Evolutionary conservation across 2,113 vertebrate genomes (phyloP).

Genomic region (Gasterosteus aculeatus): DNA sequence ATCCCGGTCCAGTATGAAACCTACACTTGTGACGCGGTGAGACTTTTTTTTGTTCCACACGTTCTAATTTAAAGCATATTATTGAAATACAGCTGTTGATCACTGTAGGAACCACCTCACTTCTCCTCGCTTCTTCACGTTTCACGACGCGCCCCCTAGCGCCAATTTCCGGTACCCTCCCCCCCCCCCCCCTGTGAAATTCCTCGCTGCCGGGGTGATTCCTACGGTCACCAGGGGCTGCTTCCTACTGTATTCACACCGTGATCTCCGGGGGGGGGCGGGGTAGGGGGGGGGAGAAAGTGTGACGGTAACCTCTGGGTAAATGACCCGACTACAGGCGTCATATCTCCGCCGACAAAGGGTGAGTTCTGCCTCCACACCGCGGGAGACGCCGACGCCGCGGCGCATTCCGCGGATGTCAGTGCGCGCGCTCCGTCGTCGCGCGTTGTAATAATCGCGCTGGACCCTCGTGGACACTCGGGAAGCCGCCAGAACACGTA

Average conservation of each 20-base stretch:
- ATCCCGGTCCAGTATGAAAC: neutral
- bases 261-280: slow-evolving; percentile 33
- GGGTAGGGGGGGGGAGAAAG: slow-evolving; percentile 15
- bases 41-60: neutral
- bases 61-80: neutral
- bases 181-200: slow-evolving; percentile 67
- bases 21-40: neutral
- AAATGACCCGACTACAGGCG: slow-evolving; percentile 40
- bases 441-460: slow-evolving; percentile 9
- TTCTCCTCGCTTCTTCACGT: neutral
- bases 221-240: slow-evolving; percentile 67
- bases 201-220: slow-evolving; percentile 74
- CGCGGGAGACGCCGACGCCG: slow-evolving; percentile 10
- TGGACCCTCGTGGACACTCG: slow-evolving; percentile 15
- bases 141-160: slow-evolving; percentile 55
- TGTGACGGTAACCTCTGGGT: slow-evolving; percentile 51
- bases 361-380: slow-evolving; percentile 61
- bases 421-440: slow-evolving; percentile 40
- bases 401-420: slow-evolving; percentile 55
- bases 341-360: slow-evolving; percentile 48
- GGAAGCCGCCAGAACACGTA: slow-evolving; percentile 15
- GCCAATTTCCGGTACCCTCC: neutral
- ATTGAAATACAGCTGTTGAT: neutral
- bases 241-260: slow-evolving; percentile 54
- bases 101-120: neutral